Conservation (phyloP, 2,888 invertebrate genomes). For the Ferdinandea cuprea region DNA sequence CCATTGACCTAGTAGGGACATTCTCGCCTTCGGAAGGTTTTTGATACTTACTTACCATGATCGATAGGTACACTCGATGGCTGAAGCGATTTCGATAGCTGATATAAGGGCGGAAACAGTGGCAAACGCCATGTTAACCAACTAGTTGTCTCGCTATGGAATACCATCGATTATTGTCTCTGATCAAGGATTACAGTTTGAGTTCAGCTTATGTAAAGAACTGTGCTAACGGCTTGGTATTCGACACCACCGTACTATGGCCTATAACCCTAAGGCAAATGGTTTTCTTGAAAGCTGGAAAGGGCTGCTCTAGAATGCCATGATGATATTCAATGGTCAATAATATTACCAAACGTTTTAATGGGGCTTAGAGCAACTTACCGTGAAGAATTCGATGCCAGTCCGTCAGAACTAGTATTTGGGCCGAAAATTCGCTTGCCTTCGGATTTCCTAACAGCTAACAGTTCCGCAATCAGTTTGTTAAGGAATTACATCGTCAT, state of each 20-base stretch:
- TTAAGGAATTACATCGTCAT: neutral
- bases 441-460: neutral
- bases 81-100: no score
- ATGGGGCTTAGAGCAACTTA: neutral
- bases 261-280: constrained; percentile 6
- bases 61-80: constrained; percentile 15
- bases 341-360: neutral
- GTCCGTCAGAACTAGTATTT: neutral
- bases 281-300: constrained; percentile 14
- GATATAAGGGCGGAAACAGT: no score
- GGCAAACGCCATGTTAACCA: no score
- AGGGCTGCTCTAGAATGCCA: constrained; percentile 3
- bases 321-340: constrained; percentile 6
- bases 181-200: neutral
- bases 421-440: no score
- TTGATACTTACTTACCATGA: constrained; percentile 12
- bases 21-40: constrained; percentile 14
- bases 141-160: neutral
- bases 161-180: neutral
- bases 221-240: neutral
- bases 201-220: neutral
- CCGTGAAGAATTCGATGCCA: neutral
- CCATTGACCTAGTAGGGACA: constrained; percentile 59
- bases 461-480: neutral
- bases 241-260: neutral